A percentile compares a stretch with the other conserved stretches of the same genome.
phyloP scores from a whole-genome alignment of 2,797 vertebrate genomes.

The Hyperoplus lanceolatus region DNA sequence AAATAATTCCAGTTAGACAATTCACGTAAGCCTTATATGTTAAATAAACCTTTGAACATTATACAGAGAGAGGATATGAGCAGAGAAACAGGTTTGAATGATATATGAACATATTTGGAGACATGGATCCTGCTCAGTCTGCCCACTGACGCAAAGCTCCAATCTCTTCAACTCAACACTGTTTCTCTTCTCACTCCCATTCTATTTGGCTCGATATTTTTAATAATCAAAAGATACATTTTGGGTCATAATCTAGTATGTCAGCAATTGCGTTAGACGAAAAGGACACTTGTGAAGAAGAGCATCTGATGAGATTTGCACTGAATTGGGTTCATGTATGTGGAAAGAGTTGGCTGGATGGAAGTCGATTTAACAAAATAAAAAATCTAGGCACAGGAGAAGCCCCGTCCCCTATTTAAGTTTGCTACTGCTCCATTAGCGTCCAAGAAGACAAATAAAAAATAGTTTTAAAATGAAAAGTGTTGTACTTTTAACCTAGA shows the following conservation, averaged over 20 bases:
- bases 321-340: constrained; percentile 64
- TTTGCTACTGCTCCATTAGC: not conserved
- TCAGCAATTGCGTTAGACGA: not conserved
- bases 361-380: constrained; percentile 49
- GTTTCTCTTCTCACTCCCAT: constrained; percentile 16
- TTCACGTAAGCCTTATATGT: not conserved
- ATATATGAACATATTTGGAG: constrained; percentile 9
- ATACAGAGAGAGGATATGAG: not conserved
- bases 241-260: not conserved
- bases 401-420: not conserved
- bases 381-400: constrained; percentile 12
- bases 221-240: not conserved
- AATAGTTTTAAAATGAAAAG: not conserved
- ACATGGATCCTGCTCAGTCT: constrained; percentile 66
- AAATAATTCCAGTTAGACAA: not conserved
- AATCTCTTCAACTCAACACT: not conserved
- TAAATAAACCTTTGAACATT: not conserved
- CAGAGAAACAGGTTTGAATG: not conserved
- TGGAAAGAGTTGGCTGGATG: constrained; percentile 52
- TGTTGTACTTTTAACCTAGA: not conserved
- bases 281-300: not conserved
- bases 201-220: not conserved
- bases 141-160: constrained; percentile 66
- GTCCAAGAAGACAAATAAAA: not conserved
- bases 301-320: constrained; percentile 20